Evolutionary conservation across 2,888 invertebrate species (phyloP).

Genomic region (Andrena chrysosceles): DNA sequence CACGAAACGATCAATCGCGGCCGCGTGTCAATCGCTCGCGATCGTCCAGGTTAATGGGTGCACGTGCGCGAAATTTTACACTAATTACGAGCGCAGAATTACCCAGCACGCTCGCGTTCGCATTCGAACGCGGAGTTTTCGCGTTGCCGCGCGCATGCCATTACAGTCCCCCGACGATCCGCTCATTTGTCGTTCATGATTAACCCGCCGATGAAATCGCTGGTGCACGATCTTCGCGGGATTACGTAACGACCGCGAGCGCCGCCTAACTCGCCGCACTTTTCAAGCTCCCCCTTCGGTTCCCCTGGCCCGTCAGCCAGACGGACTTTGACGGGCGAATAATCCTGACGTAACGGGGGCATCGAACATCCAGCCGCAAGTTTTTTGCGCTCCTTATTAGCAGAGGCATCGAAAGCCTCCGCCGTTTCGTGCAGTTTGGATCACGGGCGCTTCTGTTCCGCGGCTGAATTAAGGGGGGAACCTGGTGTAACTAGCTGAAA

Average conservation of each 20-base stretch:
- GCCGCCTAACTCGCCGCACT: constrained; percentile 5
- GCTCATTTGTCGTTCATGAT: constrained; percentile 55
- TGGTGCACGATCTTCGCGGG: constrained; percentile 44
- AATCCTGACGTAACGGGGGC: neutral
- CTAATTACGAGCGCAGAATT: constrained; percentile 48
- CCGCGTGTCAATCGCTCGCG: neutral
- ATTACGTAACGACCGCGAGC: constrained; percentile 37
- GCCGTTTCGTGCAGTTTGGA: neutral
- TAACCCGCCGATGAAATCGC: constrained; percentile 42
- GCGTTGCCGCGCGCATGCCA: constrained; percentile 30
- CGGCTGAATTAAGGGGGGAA: constrained; percentile 11
- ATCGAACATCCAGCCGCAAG: neutral
- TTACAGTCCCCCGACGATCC: constrained; percentile 13
- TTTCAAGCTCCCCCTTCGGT: constrained; percentile 8
- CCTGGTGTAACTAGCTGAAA: no score
- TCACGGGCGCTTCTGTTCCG: neutral
- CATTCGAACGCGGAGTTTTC: constrained; percentile 34
- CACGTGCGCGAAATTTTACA: constrained; percentile 46
- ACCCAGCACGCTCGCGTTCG: constrained; percentile 39
- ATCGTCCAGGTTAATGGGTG: constrained; percentile 14
- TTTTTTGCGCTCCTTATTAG: neutral
- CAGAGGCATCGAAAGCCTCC: neutral
- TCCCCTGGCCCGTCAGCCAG: neutral
- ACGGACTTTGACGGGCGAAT: neutral
- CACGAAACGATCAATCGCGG: constrained; percentile 5